Evolutionary conservation across 2,888 invertebrate species (phyloP), one percentile per base, ranked within the genome.

Genomic region (Amblyjoppa proteus): DNA sequence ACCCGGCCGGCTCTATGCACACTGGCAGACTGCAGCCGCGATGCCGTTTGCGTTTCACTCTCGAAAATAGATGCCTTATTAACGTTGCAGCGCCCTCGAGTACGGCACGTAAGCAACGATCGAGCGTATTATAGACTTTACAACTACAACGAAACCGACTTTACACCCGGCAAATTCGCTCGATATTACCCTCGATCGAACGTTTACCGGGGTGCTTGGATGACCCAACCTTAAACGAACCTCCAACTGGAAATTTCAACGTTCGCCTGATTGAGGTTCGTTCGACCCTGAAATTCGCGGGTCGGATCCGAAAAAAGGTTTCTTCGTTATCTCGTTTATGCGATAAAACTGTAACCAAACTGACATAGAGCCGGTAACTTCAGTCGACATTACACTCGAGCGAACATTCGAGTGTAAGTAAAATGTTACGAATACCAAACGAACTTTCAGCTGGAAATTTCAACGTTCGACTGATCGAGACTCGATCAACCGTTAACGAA

Each of bases 11-110:
- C 85, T 64, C 61, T 64, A 64, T 81, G 78, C 78, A 78, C 84
- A 61, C 81, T 64, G 64, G 45, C 83, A 80, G 70, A 75, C 82
- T 75, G 82, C 79, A 70, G 56, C 73, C 53, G 73, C 75, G 75
- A 56, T 86, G 86, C 75, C 84, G 85, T 87, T 87, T 88, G 87
- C 89, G 89, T 90, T 90, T 91, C 91, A 90, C 90, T 90, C 91
- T 90, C 91, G 90, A 92, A 93, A 92, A 92, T 92, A 92, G 92
- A 92, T 90, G 90, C 90, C 92, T 92, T 91, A 92, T 93, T 92
- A 91, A 83, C 81, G 77, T 77, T 83, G 85, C 82, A 85, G 82
- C 75, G 75, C 85, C 73, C 76, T 80, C 76, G 45, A 20, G 76
- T 51, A 73, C 31, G 41, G 25, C 68, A 41, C 25, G 38, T 28